Evolutionary conservation across 64 coral and sea anemone genomes (phyloP).

Genomic region (Anthopleura sola): DNA sequence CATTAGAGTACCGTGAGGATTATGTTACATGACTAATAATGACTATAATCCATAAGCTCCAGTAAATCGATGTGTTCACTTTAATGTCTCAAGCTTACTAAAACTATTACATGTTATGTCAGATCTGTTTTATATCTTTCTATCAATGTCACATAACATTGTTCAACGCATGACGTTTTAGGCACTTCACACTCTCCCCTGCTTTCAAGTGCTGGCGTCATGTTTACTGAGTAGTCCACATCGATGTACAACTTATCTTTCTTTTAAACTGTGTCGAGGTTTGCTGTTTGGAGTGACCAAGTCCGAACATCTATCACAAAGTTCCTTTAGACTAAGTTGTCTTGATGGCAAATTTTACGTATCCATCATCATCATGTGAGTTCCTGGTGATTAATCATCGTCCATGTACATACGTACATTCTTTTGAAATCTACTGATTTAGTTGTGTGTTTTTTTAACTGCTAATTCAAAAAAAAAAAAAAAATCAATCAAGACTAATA

Average conservation of each 20-base stretch:
- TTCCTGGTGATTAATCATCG: background rate
- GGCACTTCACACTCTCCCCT: slow-evolving; percentile 13
- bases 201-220: slow-evolving; percentile 10
- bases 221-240: background rate
- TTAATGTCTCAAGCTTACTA: no score
- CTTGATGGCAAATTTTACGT: no score
- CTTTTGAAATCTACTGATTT: background rate
- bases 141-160: no score
- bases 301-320: background rate
- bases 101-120: no score
- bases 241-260: background rate
- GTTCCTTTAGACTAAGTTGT: slow-evolving; percentile 16
- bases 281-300: slow-evolving; percentile 1
- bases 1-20: no score
- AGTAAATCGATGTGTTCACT: no score
- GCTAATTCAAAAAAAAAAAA: no score
- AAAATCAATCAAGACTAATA: no score
- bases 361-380: no score
- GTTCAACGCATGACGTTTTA: background rate
- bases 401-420: background rate
- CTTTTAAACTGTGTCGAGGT: slow-evolving; percentile 1
- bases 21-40: no score
- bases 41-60: no score
- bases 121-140: no score
- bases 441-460: background rate